Conservation (phyloP, 2,797 vertebrate genomes). For the Sebastes trivittatus region DNA sequence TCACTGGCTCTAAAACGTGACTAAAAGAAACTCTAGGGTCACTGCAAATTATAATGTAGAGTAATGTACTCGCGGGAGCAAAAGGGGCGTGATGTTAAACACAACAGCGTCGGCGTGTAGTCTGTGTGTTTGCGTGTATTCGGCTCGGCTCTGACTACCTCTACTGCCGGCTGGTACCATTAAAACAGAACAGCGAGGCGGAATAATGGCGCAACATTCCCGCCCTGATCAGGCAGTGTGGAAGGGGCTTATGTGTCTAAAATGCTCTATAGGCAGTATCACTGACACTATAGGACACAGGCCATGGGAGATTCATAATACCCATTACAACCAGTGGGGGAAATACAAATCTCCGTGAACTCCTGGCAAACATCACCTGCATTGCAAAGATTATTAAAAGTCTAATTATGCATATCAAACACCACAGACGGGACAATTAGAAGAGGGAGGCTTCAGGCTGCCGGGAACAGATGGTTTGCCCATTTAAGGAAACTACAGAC, state of each 20-base stretch:
- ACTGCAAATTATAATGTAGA: not conserved
- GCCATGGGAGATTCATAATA: slow-evolving; percentile 21
- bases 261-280: not conserved
- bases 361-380: slow-evolving; percentile 74
- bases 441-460: slow-evolving; percentile 65
- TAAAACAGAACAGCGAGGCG: no score
- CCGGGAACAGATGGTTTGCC: slow-evolving; percentile 74
- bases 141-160: no score
- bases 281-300: not conserved
- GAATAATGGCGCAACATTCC: no score
- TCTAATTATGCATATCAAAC: slow-evolving; percentile 83
- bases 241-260: not conserved
- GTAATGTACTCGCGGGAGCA: not conserved
- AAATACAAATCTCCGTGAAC: slow-evolving; percentile 50
- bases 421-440: slow-evolving; percentile 78
- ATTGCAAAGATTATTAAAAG: slow-evolving; percentile 81
- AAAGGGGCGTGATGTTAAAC: no score
- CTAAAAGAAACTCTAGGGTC: not conserved
- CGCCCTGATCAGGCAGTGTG: no score
- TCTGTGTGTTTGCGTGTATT: no score
- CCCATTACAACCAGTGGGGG: slow-evolving; percentile 13
- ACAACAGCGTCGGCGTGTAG: no score
- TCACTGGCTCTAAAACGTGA: not conserved
- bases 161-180: no score
- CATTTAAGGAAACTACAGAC: slow-evolving; percentile 63